Evolutionary conservation across 2,888 invertebrate species (phyloP), one percentile per base, ranked within the genome.

Genomic region (Ophraella communa): DNA sequence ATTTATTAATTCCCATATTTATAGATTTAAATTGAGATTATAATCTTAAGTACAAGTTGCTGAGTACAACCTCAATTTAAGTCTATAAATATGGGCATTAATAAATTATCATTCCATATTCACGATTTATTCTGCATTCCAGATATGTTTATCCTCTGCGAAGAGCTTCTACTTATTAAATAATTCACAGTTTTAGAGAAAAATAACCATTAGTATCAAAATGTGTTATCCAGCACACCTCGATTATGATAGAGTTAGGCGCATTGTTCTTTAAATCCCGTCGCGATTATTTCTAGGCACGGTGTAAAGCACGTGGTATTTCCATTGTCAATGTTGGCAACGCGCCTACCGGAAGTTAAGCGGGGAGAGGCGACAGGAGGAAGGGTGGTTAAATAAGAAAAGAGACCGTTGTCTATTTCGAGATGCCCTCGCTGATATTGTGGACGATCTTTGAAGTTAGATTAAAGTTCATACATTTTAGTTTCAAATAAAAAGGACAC

Each of bases 261-360:
- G 30, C 73, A 77, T 77, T 78, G 77, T 77, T 76, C 74, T 62
- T 67, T 55, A 65, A 68, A 71, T 73, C 68, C 68, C 64, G 64
- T 33, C 64, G 65, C 64, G 63, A 71, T 72, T 78, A 78, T 78
- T 78, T 77, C 73, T 63, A 71, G 76, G 68, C 73, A 67, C 60
- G 60, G n/a, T 51, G 49, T 18, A 17, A 39, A 67, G 67, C 72
- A 74, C 73, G 74, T 74, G 77, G 79, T 79, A 78, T 80, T 81
- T 80, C 80, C 80, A 81, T 82, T 81, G 81, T 81, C 79, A 78
- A 74, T 77, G 78, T 80, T 82, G 81, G 81, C 81, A 81, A 70
- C 69, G 77, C 73, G 80, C 80, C 80, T 78, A 76, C 79, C 78
- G 79, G 79, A 80, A 80, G 78, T 75, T 68, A 64, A 21, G 72